Evolutionary conservation across 2,797 vertebrate genomes (phyloP), one percentile per base, ranked within the genome.

Genomic region (Hydrophis major): DNA sequence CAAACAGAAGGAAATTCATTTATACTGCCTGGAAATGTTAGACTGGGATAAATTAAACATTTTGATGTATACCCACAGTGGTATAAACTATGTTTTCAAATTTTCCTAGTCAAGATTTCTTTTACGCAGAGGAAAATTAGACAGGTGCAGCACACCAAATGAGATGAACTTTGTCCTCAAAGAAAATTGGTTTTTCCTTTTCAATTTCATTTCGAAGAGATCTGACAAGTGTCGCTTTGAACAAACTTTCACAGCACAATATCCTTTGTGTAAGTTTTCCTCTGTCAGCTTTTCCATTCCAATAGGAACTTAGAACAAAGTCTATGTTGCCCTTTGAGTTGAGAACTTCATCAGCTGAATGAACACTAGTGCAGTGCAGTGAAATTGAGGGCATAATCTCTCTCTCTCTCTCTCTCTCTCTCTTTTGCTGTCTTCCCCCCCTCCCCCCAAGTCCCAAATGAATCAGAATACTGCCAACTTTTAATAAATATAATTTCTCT

Each of bases 101-200:
- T 94, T 97, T 94, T 96, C 88, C 94, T 96, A 97, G 96, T 96
- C 96, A 97, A 97, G 97, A 97, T 97, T 97, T 97, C 96, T 97
- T 97, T 97, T 96, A 94, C 63, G 0, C 90, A 89, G 94, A 97
- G 95, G 95, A 93, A 97, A 98, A 98, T 98, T 98, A 98, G 96
- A 96, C 96, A 97, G 96, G 97, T 97, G 96, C 95, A 97, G 96
- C 96, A 96, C 96, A 97, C 96, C 97, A 98, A 98, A 98, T 97
- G 96, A 97, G 96, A 96, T 98, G 97, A 98, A 98, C 97, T 98
- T 97, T 98, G 97, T 97, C 96, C 97, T 98, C 96, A 97, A 97
- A 98, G 97, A 98, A 98, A 98, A 98, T 98, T 98, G 97, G 97
- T 97, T 98, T 98, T 98, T 98, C 97, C 97, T 98, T 98, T 98